Conservation (phyloP, 2,888 invertebrate species). For the Diloba caeruleocephala region DNA sequence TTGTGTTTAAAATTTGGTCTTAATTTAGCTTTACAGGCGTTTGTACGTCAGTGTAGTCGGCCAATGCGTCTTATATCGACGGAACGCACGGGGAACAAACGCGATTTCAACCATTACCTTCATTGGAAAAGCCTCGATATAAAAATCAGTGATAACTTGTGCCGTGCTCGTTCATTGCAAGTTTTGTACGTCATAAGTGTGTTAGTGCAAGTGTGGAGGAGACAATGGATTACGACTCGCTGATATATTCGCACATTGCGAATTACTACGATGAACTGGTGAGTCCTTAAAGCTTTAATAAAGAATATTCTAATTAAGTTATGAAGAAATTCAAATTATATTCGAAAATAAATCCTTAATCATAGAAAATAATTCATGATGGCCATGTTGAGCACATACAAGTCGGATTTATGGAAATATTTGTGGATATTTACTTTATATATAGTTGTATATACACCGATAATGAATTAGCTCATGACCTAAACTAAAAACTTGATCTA, state of each 20-base stretch:
- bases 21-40: slow-evolving; percentile 89
- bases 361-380: neutral
- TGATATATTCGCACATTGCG: slow-evolving; percentile 90
- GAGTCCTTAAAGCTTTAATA: slow-evolving; percentile 53
- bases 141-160: slow-evolving; percentile 46
- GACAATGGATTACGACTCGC: slow-evolving; percentile 91
- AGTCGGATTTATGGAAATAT: neutral
- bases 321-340: neutral
- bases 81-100: slow-evolving; percentile 60
- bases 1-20: slow-evolving; percentile 90
- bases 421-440: neutral
- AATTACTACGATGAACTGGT: slow-evolving; percentile 91
- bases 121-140: slow-evolving; percentile 53
- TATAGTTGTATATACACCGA: neutral
- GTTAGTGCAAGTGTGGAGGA: slow-evolving; percentile 52
- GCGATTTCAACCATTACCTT: slow-evolving; percentile 57
- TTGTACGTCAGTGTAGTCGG: slow-evolving; percentile 85
- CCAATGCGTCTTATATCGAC: slow-evolving; percentile 88
- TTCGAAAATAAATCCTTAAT: no score
- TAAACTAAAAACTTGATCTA: neutral
- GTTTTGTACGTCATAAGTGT: slow-evolving; percentile 41
- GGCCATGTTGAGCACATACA: no score
- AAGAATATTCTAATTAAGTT: neutral
- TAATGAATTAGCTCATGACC: neutral
- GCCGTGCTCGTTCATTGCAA: slow-evolving; percentile 47